Conservation (phyloP, 2,888 invertebrate species). For the Morpho deidamia region DNA sequence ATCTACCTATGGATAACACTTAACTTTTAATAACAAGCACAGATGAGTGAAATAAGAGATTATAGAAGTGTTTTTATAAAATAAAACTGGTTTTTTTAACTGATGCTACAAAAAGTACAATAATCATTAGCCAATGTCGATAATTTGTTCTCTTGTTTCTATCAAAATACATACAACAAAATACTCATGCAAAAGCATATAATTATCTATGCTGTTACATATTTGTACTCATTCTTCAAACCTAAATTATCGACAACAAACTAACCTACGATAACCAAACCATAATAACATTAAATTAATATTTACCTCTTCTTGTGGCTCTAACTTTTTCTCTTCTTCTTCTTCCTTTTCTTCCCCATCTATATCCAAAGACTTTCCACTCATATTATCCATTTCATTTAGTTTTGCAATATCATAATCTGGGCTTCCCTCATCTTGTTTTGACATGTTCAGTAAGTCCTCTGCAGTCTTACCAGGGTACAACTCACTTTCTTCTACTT, state of each 20-base stretch:
- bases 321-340: constrained; percentile 44
- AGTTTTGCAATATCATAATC: constrained; percentile 81
- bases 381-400: constrained; percentile 80
- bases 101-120: too few species aligned
- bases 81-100: too few species aligned
- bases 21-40: too few species aligned
- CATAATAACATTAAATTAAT: not conserved
- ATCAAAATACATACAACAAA: too few species aligned
- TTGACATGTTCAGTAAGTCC: constrained; percentile 59
- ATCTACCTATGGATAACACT: too few species aligned
- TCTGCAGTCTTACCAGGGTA: constrained; percentile 63
- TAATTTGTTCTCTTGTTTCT: too few species aligned
- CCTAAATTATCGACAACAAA: too few species aligned
- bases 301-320: constrained; percentile 63
- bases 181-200: too few species aligned
- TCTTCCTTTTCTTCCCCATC: constrained; percentile 48
- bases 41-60: too few species aligned
- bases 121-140: too few species aligned
- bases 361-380: constrained; percentile 58
- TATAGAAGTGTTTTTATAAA: too few species aligned
- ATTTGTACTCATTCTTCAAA: not conserved
- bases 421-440: constrained; percentile 57
- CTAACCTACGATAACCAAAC: too few species aligned
- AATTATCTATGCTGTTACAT: not conserved
- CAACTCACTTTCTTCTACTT: constrained; percentile 64